Evolutionary conservation across 2,888 invertebrate species (phyloP).

Genomic region (Andrena chrysosceles): DNA sequence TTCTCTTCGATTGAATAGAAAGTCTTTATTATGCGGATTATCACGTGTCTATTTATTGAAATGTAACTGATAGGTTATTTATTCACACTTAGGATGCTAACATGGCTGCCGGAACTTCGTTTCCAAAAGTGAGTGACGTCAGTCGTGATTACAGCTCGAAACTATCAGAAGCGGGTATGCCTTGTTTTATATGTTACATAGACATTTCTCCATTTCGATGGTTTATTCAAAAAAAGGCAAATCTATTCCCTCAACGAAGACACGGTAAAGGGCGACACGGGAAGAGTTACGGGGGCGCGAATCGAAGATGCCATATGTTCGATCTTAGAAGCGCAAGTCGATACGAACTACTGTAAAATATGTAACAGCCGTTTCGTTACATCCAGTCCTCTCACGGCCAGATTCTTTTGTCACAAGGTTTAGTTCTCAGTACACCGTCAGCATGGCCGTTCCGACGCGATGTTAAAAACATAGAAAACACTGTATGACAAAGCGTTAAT

Average conservation of each 20-base stretch:
- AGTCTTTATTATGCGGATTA: not conserved
- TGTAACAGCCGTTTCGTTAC: not conserved
- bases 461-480: not conserved
- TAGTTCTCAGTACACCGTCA: not conserved
- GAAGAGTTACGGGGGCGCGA: conserved; percentile 17
- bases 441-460: not conserved
- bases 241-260: not conserved
- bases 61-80: not conserved
- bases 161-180: too few species aligned
- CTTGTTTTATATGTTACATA: too few species aligned
- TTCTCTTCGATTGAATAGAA: not conserved
- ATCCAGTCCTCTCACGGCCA: too few species aligned
- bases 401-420: not conserved
- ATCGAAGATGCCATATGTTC: not conserved
- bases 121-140: too few species aligned
- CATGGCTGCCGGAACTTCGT: too few species aligned
- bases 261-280: not conserved
- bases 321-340: not conserved
- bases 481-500: not conserved
- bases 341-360: not conserved
- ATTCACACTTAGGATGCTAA: too few species aligned
- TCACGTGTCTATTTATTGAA: not conserved
- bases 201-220: too few species aligned
- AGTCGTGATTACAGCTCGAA: too few species aligned
- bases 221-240: too few species aligned